A percentile compares a stretch with the other conserved stretches of the same genome.
Conservation (phyloP, 2,797 vertebrate species). For the Parauchenoglanis ngamensis region DNA sequence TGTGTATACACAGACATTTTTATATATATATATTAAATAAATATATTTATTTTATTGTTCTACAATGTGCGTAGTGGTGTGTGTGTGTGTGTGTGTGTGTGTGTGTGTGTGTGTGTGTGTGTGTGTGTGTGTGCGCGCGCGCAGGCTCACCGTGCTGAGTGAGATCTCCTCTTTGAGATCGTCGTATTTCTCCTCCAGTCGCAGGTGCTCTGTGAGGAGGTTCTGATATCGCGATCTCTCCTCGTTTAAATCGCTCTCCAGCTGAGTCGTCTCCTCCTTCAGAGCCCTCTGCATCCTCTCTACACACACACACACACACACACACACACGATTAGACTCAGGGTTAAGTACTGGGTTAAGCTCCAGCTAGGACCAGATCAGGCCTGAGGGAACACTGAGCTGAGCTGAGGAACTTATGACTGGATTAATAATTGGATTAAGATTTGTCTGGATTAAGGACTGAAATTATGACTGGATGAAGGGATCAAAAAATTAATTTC, state of each 20-base stretch:
- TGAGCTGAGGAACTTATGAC: no score
- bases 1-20: background rate
- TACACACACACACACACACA: slow-evolving; percentile 58
- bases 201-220: slow-evolving; percentile 92
- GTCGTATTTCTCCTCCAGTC: slow-evolving; percentile 94
- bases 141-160: slow-evolving; percentile 78
- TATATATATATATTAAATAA: background rate
- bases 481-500: background rate
- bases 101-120: background rate
- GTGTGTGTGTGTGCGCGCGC: background rate
- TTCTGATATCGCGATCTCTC: slow-evolving; percentile 96
- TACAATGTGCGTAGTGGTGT: background rate
- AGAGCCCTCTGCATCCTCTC: slow-evolving; percentile 90
- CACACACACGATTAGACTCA: background rate
- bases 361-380: no score
- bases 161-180: slow-evolving; percentile 91
- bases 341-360: background rate
- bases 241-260: slow-evolving; percentile 93
- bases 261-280: slow-evolving; percentile 88
- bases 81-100: background rate
- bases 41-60: no score
- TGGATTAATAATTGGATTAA: background rate
- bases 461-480: no score
- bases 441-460: background rate
- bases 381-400: no score